Percentiles rank a stretch among this genome's conserved stretches.
phyloP scores from a whole-genome alignment of 2,113 vertebrate species.

The Leucopsar rothschildi region DNA sequence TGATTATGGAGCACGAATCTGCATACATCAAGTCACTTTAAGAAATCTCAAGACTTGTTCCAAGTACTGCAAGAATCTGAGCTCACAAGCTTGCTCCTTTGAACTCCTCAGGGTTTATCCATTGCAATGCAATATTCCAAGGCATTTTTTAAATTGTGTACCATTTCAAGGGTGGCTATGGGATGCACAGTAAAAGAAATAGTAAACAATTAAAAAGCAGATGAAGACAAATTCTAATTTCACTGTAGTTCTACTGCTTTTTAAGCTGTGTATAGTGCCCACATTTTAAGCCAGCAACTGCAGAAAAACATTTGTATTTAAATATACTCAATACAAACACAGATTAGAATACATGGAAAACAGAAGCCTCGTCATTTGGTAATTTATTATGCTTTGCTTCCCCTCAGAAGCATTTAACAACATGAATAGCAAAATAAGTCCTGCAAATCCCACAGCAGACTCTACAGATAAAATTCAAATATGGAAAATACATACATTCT shows the following conservation, averaged over 20 bases:
- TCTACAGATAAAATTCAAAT: neutral
- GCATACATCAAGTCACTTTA: neutral
- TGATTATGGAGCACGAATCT: neutral
- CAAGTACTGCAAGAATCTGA: neutral
- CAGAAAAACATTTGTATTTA: constrained; percentile 15
- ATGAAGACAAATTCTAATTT: neutral
- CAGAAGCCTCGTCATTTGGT: neutral
- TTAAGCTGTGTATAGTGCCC: neutral
- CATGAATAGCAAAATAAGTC: neutral
- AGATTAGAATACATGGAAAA: neutral
- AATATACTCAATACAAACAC: neutral
- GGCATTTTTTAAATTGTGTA: neutral
- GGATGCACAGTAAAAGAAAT: neutral
- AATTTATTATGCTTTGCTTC: constrained; percentile 5
- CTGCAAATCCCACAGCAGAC: neutral
- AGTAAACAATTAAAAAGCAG: neutral
- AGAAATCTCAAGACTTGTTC: neutral
- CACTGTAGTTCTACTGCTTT: neutral
- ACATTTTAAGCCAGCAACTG: neutral
- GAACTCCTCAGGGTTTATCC: neutral
- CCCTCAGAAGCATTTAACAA: constrained; percentile 4
- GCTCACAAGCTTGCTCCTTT: neutral
- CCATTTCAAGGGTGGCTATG: neutral
- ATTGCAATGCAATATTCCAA: neutral
- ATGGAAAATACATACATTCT: neutral